Conservation (phyloP, 1,140 invertebrate species). For the Pseudomyrmex flavicornis region DNA sequence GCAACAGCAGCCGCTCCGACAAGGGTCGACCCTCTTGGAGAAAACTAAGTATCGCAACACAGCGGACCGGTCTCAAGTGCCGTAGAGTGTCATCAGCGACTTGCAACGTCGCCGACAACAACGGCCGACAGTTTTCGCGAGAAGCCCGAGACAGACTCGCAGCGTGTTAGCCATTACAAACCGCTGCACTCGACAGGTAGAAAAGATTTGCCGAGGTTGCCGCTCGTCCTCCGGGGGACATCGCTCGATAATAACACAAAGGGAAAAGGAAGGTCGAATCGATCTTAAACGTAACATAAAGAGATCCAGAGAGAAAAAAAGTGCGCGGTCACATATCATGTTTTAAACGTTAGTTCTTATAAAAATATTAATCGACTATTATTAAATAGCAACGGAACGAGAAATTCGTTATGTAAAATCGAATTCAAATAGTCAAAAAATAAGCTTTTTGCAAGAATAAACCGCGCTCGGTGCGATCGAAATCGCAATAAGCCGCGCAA, state of each 20-base stretch:
- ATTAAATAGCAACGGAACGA: neutral
- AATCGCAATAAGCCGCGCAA: slow-evolving; percentile 13
- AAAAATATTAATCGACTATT: too few species aligned
- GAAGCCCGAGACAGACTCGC: slow-evolving; percentile 55
- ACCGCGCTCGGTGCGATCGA: neutral
- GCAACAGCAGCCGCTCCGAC: slow-evolving; percentile 48
- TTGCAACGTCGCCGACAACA: slow-evolving; percentile 72
- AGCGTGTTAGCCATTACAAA: slow-evolving; percentile 69
- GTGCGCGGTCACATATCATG: too few species aligned
- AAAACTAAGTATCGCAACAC: slow-evolving; percentile 63
- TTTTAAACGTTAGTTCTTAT: too few species aligned
- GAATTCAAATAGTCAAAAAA: neutral
- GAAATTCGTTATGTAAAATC: neutral
- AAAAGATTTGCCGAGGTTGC: slow-evolving; percentile 68
- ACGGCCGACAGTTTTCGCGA: slow-evolving; percentile 73
- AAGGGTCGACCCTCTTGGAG: slow-evolving; percentile 70
- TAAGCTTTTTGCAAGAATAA: neutral
- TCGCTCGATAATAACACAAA: slow-evolving; percentile 63
- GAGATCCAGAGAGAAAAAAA: neutral
- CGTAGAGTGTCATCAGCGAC: slow-evolving; percentile 72
- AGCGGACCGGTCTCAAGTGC: slow-evolving; percentile 64
- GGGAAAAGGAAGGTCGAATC: slow-evolving; percentile 9
- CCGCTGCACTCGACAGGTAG: slow-evolving; percentile 56
- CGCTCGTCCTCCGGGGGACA: slow-evolving; percentile 62
- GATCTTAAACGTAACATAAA: neutral